Conservation (phyloP, 53 echinoderm and acorn worm genomes). For the Paracentrotus lividus region DNA sequence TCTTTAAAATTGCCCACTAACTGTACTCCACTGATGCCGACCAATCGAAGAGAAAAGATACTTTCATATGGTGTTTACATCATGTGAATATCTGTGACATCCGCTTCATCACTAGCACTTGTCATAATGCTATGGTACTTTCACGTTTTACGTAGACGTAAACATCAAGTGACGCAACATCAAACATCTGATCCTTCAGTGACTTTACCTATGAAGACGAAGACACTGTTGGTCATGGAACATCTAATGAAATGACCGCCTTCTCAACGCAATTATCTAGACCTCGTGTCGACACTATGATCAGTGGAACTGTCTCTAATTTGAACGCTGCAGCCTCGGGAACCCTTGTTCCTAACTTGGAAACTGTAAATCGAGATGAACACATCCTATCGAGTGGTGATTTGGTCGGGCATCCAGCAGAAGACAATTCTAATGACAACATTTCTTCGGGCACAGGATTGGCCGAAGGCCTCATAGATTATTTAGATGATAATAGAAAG, state of each 20-base stretch:
- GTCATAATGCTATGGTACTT: background rate
- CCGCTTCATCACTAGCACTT: background rate
- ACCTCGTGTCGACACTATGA: too few species aligned
- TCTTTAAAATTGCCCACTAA: background rate
- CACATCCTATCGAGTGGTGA: background rate
- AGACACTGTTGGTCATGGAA: background rate
- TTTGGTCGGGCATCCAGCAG: background rate
- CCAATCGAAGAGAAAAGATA: background rate
- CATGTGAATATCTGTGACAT: background rate
- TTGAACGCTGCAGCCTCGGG: background rate
- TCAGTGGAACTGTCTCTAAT: background rate
- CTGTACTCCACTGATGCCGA: background rate
- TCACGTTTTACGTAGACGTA: background rate
- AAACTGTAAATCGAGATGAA: background rate
- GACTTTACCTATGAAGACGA: background rate
- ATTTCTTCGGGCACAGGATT: background rate
- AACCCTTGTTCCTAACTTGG: background rate
- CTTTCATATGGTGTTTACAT: background rate
- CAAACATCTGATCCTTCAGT: background rate
- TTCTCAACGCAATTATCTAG: background rate
- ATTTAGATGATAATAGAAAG: background rate
- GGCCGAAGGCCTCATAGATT: background rate
- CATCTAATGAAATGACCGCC: background rate
- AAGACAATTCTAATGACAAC: background rate
- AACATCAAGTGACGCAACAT: background rate